Conservation (phyloP, 2,797 vertebrate genomes). For the Myripristis jacobus region DNA sequence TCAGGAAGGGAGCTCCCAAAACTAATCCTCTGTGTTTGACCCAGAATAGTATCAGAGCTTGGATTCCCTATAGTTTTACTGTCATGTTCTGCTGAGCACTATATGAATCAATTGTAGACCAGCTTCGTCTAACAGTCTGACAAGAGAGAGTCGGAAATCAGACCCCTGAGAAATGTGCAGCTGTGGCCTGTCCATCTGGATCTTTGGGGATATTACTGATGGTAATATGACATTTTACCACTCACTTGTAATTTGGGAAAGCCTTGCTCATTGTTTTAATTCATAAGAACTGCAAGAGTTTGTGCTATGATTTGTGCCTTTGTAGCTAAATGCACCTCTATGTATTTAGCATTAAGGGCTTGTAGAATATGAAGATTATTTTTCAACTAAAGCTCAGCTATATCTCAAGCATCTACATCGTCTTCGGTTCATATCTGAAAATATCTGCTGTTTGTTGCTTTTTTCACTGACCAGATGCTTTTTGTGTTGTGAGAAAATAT, state of each 20-base stretch:
- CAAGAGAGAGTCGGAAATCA: slow-evolving; percentile 27
- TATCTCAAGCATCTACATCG: neutral
- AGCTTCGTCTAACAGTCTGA: slow-evolving; percentile 33
- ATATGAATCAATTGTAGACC: slow-evolving; percentile 41
- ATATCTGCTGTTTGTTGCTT: neutral
- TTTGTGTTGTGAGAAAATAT: too few species aligned
- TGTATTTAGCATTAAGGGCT: neutral
- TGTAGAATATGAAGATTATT: neutral
- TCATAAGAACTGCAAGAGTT: neutral
- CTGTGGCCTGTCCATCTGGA: slow-evolving; percentile 79
- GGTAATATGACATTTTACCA: slow-evolving; percentile 75
- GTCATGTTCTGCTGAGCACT: slow-evolving; percentile 45
- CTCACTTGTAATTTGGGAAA: slow-evolving; percentile 30
- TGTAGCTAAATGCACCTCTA: neutral
- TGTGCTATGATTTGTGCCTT: neutral
- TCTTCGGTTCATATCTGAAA: neutral
- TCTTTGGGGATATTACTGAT: slow-evolving; percentile 76
- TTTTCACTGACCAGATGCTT: neutral
- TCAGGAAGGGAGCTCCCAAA: slow-evolving; percentile 32
- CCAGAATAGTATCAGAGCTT: slow-evolving; percentile 22
- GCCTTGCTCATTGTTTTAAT: neutral
- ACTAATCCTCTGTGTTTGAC: slow-evolving; percentile 32
- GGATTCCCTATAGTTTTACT: slow-evolving; percentile 22
- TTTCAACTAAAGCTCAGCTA: neutral
- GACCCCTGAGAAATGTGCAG: slow-evolving; percentile 73